These are phyloP conservation scores for Tenualosa ilisha DNA, from an alignment of 2,797 vertebrate species.

Conservation along the genomic window DNA sequence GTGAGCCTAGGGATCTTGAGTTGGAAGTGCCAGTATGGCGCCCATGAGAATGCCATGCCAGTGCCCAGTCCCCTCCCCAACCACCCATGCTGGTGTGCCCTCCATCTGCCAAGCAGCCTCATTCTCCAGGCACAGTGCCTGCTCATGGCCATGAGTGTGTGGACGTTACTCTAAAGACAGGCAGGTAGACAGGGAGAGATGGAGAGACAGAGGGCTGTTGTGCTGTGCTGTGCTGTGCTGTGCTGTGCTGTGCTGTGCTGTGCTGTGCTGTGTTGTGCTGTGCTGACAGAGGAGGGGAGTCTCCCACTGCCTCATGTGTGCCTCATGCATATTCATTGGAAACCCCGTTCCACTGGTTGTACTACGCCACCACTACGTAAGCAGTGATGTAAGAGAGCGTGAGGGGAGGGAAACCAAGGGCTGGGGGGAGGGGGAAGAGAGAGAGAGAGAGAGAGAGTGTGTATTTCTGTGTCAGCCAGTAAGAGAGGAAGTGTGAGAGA, in stretches of 20 bases:
- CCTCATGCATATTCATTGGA: slow-evolving; percentile 49
- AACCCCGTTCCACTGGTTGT: slow-evolving; percentile 54
- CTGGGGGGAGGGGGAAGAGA: slow-evolving; percentile 33
- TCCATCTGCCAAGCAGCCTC: neutral
- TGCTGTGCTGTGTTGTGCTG: slow-evolving; percentile 1
- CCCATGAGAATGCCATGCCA: neutral
- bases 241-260: slow-evolving; percentile 12
- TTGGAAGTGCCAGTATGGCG: slow-evolving; percentile 12
- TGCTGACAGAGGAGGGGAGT: slow-evolving; percentile 11
- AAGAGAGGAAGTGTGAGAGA: slow-evolving; percentile 33
- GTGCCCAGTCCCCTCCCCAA: neutral
- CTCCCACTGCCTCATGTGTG: slow-evolving; percentile 19
- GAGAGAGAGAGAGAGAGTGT: slow-evolving; percentile 33
- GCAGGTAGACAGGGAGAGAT: neutral
- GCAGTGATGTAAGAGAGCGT: slow-evolving; percentile 68
- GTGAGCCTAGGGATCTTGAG: neutral
- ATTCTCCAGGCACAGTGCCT: neutral
- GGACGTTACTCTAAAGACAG: slow-evolving; percentile 45
- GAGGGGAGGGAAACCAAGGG: neutral
- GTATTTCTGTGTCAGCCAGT: slow-evolving; percentile 35
- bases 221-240: slow-evolving; percentile 22
- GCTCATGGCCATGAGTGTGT: neutral
- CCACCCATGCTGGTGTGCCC: neutral
- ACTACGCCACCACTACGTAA: slow-evolving; percentile 52
- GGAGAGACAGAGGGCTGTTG: neutral